phyloP scores from a whole-genome alignment of 2,113 vertebrate species.

The Oryzias curvinotus region DNA sequence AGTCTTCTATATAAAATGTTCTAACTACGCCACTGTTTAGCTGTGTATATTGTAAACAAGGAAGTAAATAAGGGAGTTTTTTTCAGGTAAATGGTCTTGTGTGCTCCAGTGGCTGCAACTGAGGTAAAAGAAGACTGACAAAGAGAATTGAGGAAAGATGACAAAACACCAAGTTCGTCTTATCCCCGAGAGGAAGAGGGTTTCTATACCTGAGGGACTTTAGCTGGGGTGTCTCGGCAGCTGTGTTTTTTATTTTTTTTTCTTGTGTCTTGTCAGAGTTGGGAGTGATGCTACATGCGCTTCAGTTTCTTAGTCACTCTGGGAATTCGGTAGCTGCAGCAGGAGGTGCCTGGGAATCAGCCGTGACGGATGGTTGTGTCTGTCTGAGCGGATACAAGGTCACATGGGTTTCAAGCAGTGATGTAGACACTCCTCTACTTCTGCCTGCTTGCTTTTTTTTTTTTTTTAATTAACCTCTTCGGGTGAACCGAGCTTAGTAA shows the following conservation, averaged over 20 bases:
- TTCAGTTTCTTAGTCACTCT: conserved; percentile 48
- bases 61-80: conserved; percentile 28
- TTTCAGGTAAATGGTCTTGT: conserved; percentile 41
- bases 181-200: conserved; percentile 46
- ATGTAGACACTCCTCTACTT: conserved; percentile 58
- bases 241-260: conserved; percentile 17
- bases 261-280: conserved; percentile 46
- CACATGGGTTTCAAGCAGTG: conserved; percentile 35
- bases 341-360: conserved; percentile 38
- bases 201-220: conserved; percentile 62
- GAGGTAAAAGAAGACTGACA: conserved; percentile 12
- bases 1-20: no score
- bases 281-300: conserved; percentile 23
- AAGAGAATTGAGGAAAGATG: conserved; percentile 31
- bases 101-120: conserved; percentile 34
- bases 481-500: conserved; percentile 53
- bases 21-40: no score
- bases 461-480: conserved; percentile 69
- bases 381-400: conserved; percentile 51
- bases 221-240: conserved; percentile 22
- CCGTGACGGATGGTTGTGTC: conserved; percentile 54
- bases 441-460: conserved; percentile 48
- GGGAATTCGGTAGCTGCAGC: conserved; percentile 44
- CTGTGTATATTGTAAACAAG: neutral
- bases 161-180: conserved; percentile 51